Conservation (phyloP, 2,888 invertebrate genomes). For the Stomorhina lunata region DNA sequence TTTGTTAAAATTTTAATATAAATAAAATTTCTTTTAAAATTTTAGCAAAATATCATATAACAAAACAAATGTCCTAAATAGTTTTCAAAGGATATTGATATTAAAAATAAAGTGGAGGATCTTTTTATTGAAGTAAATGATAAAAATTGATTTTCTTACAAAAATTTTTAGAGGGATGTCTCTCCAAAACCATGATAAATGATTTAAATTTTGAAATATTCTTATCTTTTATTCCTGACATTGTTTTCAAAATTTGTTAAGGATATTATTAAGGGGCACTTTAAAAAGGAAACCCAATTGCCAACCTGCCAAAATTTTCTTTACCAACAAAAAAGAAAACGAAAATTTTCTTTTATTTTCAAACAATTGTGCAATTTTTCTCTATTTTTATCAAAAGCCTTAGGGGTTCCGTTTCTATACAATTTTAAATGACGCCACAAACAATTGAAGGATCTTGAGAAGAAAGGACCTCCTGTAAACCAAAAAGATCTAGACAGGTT, state of each 20-base stretch:
- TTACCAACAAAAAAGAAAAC: constrained; percentile 36
- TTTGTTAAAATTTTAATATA: neutral
- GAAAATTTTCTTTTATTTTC: neutral
- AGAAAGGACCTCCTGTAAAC: constrained; percentile 52
- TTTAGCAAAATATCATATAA: constrained; percentile 58
- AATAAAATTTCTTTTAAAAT: too few species aligned
- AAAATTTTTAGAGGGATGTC: constrained; percentile 17
- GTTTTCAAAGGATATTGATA: constrained; percentile 43
- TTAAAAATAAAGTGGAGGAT: too few species aligned
- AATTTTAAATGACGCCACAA: constrained; percentile 57
- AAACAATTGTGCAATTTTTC: constrained; percentile 56
- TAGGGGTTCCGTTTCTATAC: too few species aligned
- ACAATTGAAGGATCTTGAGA: constrained; percentile 48
- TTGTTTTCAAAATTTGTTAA: constrained; percentile 40
- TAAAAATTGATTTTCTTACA: neutral
- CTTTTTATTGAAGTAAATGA: neutral
- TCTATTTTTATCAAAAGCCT: too few species aligned
- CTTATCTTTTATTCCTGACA: neutral
- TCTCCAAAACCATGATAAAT: constrained; percentile 61
- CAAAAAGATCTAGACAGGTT: constrained; percentile 55
- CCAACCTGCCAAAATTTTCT: constrained; percentile 45
- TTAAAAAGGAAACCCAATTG: neutral
- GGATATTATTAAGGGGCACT: constrained; percentile 49
- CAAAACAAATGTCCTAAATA: constrained; percentile 2
- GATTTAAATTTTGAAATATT: constrained; percentile 25